These are phyloP conservation scores for rabbit (Oryctolagus cuniculus) DNA, from an alignment of 2,113 vertebrate species.

Conservation along the genomic window mOryCun1.1 NC_091435.1:160171001-160171500, in stretches of 20 bases:
- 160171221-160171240: neutral
- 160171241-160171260: neutral
- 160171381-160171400: neutral
- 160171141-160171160: neutral
- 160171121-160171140: neutral
- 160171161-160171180: neutral
- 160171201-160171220: slow-evolving; percentile 1
- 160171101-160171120: neutral
- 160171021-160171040: neutral
- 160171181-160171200: neutral
- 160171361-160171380: slow-evolving; percentile 36
- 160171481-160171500: neutral
- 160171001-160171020: neutral
- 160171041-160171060: neutral
- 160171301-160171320: neutral
- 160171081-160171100: neutral
- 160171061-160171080: neutral
- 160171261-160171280: neutral
- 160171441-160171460: slow-evolving; percentile 33
- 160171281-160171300: slow-evolving; percentile 33
- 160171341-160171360: slow-evolving; percentile 38
- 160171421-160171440: slow-evolving; percentile 68
- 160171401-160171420: slow-evolving; percentile 38
- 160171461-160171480: slow-evolving; percentile 35
- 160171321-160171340: slow-evolving; percentile 18